These are phyloP conservation scores for Lytechinus variegatus DNA, from an alignment of 35 echinoderm and acorn worm species.

Conservation along the genomic window DNA sequence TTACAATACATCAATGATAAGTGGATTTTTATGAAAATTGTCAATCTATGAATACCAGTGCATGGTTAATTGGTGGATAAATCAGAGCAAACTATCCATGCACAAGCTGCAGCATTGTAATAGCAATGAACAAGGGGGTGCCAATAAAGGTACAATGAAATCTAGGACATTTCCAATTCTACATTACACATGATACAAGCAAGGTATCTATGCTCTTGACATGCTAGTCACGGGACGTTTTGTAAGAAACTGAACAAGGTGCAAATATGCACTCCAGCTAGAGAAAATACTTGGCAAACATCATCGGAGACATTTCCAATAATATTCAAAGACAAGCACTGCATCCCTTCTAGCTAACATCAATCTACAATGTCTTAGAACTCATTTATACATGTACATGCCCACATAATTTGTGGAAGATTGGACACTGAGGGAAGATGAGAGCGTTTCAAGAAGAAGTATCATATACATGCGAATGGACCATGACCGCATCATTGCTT, in stretches of 20 bases:
- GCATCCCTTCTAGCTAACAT: background rate
- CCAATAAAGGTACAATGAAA: background rate
- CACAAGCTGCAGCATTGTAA: background rate
- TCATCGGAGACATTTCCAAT: constrained; percentile 3
- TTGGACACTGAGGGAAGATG: background rate
- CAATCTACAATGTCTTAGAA: background rate
- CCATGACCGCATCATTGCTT: background rate
- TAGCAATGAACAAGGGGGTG: background rate
- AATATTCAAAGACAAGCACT: background rate
- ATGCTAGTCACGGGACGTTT: background rate
- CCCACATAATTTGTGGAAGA: background rate
- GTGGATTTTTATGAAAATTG: background rate
- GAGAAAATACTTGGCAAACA: constrained; percentile 11
- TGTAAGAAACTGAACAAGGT: background rate
- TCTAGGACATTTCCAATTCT: background rate
- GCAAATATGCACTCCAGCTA: constrained; percentile 17
- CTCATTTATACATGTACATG: constrained; percentile 33
- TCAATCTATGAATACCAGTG: background rate
- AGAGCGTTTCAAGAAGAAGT: background rate
- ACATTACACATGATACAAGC: background rate
- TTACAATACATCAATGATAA: background rate
- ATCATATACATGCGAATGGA: background rate
- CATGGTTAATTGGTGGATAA: background rate
- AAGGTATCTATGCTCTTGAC: background rate
- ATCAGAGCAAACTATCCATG: background rate